Percentiles rank a stretch among this genome's conserved stretches.
Evolutionary conservation across 2,113 vertebrate species (phyloP).

Genomic region (Catharus fuscescens): DNA sequence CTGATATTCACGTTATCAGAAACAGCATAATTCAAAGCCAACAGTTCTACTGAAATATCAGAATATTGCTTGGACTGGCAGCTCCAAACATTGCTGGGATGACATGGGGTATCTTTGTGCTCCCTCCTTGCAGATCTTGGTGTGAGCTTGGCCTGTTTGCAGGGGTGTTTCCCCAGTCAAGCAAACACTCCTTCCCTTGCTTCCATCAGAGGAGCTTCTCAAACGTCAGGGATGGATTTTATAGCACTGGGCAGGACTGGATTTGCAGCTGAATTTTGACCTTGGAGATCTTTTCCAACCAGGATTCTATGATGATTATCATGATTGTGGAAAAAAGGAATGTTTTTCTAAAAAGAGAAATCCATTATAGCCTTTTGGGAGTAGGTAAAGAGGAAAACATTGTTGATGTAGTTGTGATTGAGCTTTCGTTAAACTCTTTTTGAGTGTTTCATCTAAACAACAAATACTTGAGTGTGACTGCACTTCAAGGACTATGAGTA

Average conservation of each 20-base stretch:
- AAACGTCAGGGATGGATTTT: background rate
- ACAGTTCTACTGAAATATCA: accelerated
- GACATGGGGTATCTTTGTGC: accelerated
- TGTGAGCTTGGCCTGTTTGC: background rate
- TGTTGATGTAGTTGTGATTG: background rate
- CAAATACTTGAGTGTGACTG: accelerated
- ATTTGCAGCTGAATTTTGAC: background rate
- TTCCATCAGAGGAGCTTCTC: background rate
- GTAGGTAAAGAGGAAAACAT: background rate
- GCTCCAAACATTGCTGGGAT: background rate
- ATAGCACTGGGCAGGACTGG: background rate
- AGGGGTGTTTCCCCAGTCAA: background rate
- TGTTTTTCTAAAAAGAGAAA: background rate
- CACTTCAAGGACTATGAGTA: background rate
- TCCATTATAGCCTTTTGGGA: background rate
- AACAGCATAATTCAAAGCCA: background rate
- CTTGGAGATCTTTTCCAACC: background rate
- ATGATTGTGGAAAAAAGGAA: background rate
- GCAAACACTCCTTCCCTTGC: background rate
- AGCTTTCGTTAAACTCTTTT: background rate
- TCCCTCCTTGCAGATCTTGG: background rate
- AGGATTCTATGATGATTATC: accelerated
- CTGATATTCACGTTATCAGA: accelerated
- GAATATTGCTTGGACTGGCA: background rate
- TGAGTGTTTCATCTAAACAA: background rate